Base-by-base conservation (phyloP, 2,113 vertebrate species). In the Xiphophorus couchianus region DNA sequence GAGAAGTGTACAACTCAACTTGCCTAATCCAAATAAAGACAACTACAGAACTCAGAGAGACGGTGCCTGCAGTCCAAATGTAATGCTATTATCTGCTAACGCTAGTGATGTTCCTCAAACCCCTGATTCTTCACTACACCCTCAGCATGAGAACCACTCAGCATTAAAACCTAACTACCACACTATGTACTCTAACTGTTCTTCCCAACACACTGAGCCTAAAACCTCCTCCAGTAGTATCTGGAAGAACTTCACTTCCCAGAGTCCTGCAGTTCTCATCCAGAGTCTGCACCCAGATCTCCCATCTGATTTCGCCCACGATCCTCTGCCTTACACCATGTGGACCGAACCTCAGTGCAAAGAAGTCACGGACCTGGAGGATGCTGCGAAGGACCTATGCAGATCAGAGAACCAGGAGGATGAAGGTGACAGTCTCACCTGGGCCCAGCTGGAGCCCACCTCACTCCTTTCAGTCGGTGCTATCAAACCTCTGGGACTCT, bases 311-410 rank as follows among this genome's bases (percentile, higher is more conserved):
- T 92, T 91, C 67, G 84, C 84, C 66, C 91, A 93, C 0, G 90
- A 93, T 73, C 70, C 90, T 5, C 78, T 91, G 7, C 78, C 86
- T 29, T 92, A 90, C 74, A 88, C 88, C 64, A 90, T 94, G 92
- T 94, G 94, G 94, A 90, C 90, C 5, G 92, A 95, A 73, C 92
- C 93, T 31, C 92, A 80, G 54, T 94, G 91, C 86, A 93, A 93
- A 84, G 84, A 93, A 65, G 94, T 94, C 60, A 93, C 91, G 8
- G 91, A 93, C 83, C 82, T 90, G 79, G 88, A 91, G 37, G 83
- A 86, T 51, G 69, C 89, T 3, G 86, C 79, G 2, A 83, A 86
- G 6, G 82, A 86, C 73, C 90, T 91, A 35, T 71, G 67, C 22
- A 80, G 88, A 74, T 86, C 84, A 3, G 82, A 82, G 30, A 87